Evolutionary conservation across 2,888 invertebrate species (phyloP).

Genomic region (Theristus sp.): DNA sequence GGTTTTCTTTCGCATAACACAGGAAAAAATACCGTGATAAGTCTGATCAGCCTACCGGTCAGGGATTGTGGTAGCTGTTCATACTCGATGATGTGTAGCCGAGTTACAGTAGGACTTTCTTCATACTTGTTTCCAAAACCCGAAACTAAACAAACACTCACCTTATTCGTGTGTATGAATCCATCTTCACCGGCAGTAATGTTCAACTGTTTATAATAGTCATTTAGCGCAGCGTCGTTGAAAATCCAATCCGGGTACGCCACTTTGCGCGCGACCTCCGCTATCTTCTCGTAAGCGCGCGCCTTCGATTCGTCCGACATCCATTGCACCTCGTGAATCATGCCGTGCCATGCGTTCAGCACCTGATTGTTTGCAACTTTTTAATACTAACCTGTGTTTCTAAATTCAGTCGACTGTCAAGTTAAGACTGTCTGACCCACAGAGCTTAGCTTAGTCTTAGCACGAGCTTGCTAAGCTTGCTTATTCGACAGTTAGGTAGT

Average conservation of each 20-base stretch:
- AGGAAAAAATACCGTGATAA: neutral
- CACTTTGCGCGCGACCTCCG: neutral
- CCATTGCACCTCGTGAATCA: neutral
- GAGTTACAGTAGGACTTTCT: no score
- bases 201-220: neutral
- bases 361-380: no score
- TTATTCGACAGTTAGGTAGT: no score
- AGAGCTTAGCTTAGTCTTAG: no score
- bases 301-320: neutral
- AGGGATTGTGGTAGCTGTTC: no score
- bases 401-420: no score
- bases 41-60: no score
- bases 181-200: neutral
- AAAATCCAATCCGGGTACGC: slow-evolving; percentile 1
- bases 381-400: neutral
- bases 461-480: no score
- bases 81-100: no score
- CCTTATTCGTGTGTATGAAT: neutral
- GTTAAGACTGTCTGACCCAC: no score
- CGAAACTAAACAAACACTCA: neutral
- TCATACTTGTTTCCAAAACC: no score
- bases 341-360: neutral
- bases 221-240: slow-evolving; percentile 1
- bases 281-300: neutral
- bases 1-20: neutral